phyloP scores from a whole-genome alignment of 2,797 vertebrate genomes.

The Poeciliopsis paucimaculata region DNA sequence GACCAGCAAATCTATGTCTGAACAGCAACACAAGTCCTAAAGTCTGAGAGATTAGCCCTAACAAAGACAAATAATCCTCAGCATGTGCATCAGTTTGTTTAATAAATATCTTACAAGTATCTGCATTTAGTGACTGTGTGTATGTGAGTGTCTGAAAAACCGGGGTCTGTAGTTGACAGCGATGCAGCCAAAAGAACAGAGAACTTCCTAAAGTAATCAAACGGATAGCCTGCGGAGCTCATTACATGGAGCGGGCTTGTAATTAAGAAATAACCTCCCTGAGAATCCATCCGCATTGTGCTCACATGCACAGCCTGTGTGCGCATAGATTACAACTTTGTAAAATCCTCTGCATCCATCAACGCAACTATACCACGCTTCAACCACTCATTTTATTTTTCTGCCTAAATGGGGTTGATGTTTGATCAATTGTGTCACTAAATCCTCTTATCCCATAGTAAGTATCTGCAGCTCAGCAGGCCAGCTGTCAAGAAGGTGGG shows the following conservation, averaged over 20 bases:
- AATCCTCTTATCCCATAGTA: slow-evolving; percentile 80
- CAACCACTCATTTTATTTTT: slow-evolving; percentile 65
- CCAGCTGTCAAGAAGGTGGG: slow-evolving; percentile 83
- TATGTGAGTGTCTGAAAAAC: not conserved
- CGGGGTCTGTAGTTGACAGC: slow-evolving; percentile 22
- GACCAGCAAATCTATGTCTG: slow-evolving; percentile 28
- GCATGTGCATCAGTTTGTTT: slow-evolving; percentile 30
- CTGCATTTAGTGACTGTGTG: not conserved
- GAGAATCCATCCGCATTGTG: slow-evolving; percentile 36
- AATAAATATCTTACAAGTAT: slow-evolving; percentile 19
- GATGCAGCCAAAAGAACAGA: slow-evolving; percentile 51
- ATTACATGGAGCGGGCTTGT: slow-evolving; percentile 64
- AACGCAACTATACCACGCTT: slow-evolving; percentile 29
- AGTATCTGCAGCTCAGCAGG: slow-evolving; percentile 77
- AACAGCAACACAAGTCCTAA: slow-evolving; percentile 35
- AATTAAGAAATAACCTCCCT: slow-evolving; percentile 65
- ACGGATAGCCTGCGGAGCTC: slow-evolving; percentile 60
- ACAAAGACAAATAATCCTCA: slow-evolving; percentile 30
- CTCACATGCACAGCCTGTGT: slow-evolving; percentile 5
- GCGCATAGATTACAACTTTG: not conserved
- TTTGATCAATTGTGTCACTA: slow-evolving; percentile 83
- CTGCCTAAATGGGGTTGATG: slow-evolving; percentile 80
- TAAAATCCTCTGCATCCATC: slow-evolving; percentile 17
- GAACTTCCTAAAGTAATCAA: slow-evolving; percentile 61
- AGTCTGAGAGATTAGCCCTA: slow-evolving; percentile 48